A percentile compares a stretch with the other conserved stretches of the same genome.
Conservation (phyloP, 2,888 invertebrate species). For the Chymomyza fuscimana region DNA sequence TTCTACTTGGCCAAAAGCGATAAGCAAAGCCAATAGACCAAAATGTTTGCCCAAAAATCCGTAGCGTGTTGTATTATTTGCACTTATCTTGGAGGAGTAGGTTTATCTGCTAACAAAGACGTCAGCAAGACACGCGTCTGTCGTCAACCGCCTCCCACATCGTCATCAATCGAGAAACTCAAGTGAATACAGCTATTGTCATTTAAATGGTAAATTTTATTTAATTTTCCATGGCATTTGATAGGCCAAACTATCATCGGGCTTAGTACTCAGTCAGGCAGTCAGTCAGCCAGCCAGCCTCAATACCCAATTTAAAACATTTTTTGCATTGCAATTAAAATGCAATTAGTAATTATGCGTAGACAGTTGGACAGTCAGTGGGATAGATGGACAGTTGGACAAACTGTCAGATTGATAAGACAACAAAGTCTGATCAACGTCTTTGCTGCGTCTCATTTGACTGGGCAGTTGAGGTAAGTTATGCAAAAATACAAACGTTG, state of each 20-base stretch:
- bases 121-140: conserved; percentile 28
- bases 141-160: conserved; percentile 17
- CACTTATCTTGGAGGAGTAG: background rate
- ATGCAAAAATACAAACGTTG: background rate
- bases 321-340: conserved; percentile 44
- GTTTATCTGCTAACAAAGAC: conserved; percentile 23
- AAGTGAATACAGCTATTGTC: conserved; percentile 26
- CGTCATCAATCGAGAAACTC: conserved; percentile 33
- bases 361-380: background rate
- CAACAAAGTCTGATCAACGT: background rate
- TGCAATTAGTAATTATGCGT: conserved; percentile 67
- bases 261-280: background rate
- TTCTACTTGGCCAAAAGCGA: conserved; percentile 38
- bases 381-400: background rate
- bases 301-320: conserved; percentile 26
- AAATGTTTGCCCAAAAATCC: conserved; percentile 51
- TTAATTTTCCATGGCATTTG: conserved; percentile 51
- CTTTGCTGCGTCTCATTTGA: background rate
- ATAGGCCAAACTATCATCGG: background rate
- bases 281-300: conserved; percentile 23
- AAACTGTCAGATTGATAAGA: background rate
- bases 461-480: background rate
- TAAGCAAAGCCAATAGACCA: conserved; percentile 33
- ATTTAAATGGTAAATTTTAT: conserved; percentile 56
- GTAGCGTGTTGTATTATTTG: conserved; percentile 2